Conservation (phyloP, 2,113 vertebrate genomes). For the Clupea harengus region DNA sequence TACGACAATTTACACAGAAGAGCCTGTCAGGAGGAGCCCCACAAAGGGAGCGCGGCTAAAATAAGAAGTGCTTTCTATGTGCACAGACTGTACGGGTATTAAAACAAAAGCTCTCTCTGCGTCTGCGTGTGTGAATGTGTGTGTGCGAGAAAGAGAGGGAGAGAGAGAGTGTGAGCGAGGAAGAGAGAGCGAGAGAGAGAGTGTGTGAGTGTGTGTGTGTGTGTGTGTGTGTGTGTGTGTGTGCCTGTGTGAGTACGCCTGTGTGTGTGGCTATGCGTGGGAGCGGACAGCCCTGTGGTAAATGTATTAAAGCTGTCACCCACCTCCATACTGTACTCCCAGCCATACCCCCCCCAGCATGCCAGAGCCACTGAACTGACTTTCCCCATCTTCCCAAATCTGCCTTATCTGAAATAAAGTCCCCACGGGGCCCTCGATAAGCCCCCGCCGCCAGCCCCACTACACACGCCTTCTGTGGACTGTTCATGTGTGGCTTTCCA, state of each 20-base stretch:
- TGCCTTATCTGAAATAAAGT: slow-evolving; percentile 28
- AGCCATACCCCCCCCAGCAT: background rate
- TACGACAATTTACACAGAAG: background rate
- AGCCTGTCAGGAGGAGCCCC: background rate
- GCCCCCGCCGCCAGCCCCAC: background rate
- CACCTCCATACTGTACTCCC: background rate
- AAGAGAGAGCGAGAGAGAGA: too few species aligned
- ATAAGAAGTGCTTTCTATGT: background rate
- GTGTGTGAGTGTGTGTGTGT: background rate
- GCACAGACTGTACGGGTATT: slow-evolving; percentile 4
- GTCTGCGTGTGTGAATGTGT: background rate
- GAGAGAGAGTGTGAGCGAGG: background rate
- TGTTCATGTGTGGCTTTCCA: background rate
- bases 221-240: background rate
- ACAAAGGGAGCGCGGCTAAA: background rate
- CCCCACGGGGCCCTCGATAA: slow-evolving; percentile 23
- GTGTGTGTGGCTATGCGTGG: background rate
- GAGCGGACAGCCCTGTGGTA: background rate
- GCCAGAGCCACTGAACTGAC: background rate
- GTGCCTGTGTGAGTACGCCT: background rate
- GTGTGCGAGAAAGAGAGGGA: background rate
- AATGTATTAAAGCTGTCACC: background rate
- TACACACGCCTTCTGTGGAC: background rate
- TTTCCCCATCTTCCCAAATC: slow-evolving; percentile 20
- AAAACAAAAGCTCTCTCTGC: background rate